Conservation (phyloP, 2,797 vertebrate genomes). For the Scolopax rusticola region DNA sequence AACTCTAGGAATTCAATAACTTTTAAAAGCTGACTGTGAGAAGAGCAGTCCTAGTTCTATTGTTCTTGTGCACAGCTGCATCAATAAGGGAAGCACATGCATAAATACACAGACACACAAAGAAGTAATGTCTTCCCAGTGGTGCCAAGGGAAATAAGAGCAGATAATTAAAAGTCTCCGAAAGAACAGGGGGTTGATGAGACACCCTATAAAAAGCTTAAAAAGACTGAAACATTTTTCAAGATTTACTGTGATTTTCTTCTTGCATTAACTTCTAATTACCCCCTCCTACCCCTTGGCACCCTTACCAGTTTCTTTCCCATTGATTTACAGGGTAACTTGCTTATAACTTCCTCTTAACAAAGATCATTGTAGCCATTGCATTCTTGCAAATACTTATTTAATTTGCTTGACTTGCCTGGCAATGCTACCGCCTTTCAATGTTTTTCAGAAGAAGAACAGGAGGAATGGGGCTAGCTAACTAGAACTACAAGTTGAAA, state of each 20-base stretch:
- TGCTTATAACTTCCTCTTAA: background rate
- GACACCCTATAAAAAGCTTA: background rate
- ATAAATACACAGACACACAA: background rate
- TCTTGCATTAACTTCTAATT: background rate
- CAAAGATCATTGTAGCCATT: background rate
- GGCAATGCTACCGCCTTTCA: background rate
- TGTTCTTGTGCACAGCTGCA: background rate
- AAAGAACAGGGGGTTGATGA: background rate
- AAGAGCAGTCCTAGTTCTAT: background rate
- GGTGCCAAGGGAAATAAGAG: background rate
- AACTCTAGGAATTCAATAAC: background rate
- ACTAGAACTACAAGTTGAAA: background rate
- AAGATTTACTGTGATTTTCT: background rate
- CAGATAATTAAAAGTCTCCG: background rate
- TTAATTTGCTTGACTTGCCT: background rate
- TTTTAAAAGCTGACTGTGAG: background rate
- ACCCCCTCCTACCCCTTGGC: background rate
- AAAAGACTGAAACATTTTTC: background rate
- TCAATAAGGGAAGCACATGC: background rate
- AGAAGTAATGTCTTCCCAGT: constrained; percentile 7
- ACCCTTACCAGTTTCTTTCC: background rate
- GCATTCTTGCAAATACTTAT: background rate
- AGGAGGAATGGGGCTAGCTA: background rate
- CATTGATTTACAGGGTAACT: background rate
- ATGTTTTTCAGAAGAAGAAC: background rate